These are phyloP conservation scores for Acanthurus leucopareius DNA, from an alignment of 2,797 vertebrate species.

Conservation along the genomic window DNA sequence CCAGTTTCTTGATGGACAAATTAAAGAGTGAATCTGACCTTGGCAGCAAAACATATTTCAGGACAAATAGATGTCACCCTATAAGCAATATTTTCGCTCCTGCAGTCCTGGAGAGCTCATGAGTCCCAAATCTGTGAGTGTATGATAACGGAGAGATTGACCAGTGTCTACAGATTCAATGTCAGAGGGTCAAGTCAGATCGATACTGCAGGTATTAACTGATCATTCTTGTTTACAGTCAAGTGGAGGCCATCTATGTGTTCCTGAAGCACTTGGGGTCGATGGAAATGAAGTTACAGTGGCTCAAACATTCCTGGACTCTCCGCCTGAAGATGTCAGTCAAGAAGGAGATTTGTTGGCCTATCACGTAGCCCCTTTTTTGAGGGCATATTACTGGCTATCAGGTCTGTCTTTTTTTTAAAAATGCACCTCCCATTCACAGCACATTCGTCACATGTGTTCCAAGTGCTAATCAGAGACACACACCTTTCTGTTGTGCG, in stretches of 20 bases:
- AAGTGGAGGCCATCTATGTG: constrained; percentile 62
- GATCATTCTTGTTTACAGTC: constrained; percentile 77
- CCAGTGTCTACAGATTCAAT: constrained; percentile 60
- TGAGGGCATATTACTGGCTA: constrained; percentile 21
- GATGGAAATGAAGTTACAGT: constrained; percentile 75
- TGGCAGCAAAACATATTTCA: constrained; percentile 46
- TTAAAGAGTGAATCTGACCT: constrained; percentile 48
- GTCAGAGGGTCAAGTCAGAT: constrained; percentile 66
- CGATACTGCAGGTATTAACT: constrained; percentile 76
- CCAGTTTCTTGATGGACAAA: constrained; percentile 31
- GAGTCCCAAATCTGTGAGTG: constrained; percentile 51
- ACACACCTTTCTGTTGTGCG: constrained; percentile 24
- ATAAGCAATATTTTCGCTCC: constrained; percentile 2
- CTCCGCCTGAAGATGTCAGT: constrained; percentile 60
- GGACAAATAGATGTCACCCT: constrained; percentile 51
- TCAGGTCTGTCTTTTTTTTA: constrained; percentile 17
- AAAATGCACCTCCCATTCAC: constrained; percentile 36
- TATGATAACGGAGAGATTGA: constrained; percentile 72
- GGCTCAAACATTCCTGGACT: constrained; percentile 63
- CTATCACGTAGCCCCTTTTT: constrained; percentile 24
- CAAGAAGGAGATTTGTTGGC: constrained; percentile 39
- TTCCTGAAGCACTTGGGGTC: constrained; percentile 66
- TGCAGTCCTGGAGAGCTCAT: constrained; percentile 15
- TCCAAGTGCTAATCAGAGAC: constrained; percentile 27
- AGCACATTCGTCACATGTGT: constrained; percentile 46